phyloP scores from a whole-genome alignment of 2,113 vertebrate species.

The Canis aureus region DNA sequence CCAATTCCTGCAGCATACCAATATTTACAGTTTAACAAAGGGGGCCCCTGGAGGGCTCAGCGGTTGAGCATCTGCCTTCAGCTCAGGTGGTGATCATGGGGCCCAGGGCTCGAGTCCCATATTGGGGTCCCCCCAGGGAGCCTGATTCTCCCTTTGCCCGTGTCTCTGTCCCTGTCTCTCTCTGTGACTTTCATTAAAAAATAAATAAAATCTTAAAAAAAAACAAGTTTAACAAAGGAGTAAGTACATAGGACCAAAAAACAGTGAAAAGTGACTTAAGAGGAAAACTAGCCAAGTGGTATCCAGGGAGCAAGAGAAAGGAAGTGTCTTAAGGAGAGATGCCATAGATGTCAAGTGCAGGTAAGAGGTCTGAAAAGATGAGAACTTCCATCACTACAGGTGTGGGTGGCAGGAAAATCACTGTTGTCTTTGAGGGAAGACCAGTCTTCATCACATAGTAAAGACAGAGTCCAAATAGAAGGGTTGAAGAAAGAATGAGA shows the following conservation, averaged over 20 bases:
- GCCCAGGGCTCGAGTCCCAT: no score
- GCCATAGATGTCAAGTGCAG: background rate
- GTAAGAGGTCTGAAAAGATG: background rate
- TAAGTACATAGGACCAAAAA: background rate
- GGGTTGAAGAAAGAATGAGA: background rate
- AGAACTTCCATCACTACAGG: background rate
- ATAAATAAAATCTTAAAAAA: no score
- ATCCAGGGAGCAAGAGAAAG: background rate
- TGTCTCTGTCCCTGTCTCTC: no score
- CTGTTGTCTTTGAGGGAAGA: background rate
- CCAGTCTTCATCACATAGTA: background rate
- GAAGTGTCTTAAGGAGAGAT: background rate
- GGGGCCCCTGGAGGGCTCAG: no score
- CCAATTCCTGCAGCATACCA: background rate
- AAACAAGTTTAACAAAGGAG: background rate
- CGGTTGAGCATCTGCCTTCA: no score
- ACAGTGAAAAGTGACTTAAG: background rate
- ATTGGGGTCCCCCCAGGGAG: no score
- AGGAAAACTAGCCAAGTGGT: background rate
- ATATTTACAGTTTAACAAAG: background rate
- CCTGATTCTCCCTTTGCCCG: no score
- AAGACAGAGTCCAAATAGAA: background rate
- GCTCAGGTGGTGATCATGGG: no score
- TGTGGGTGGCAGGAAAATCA: background rate
- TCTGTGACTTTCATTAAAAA: no score